Percentiles rank a stretch among this genome's conserved stretches.
Evolutionary conservation across 1,140 invertebrate genomes (phyloP).

Genomic region (Aphaenogaster rudis): DNA sequence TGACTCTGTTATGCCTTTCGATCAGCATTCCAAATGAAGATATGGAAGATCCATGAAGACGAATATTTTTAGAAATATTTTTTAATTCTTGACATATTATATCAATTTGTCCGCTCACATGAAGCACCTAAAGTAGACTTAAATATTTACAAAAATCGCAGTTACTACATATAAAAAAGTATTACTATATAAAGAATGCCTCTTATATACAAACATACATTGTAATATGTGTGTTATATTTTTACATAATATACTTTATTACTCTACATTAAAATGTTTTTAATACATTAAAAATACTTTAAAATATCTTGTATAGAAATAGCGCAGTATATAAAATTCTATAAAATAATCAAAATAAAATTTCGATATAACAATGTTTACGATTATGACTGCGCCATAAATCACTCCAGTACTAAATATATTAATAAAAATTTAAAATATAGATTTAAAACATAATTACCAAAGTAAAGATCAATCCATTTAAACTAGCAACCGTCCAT

Average conservation of each 20-base stretch:
- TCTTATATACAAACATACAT: no score
- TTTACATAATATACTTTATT: no score
- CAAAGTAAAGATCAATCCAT: slow-evolving; percentile 15
- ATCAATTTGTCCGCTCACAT: slow-evolving; percentile 65
- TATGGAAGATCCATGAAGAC: not conserved
- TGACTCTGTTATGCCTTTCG: slow-evolving; percentile 40
- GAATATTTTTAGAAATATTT: not conserved
- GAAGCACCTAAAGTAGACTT: slow-evolving; percentile 56
- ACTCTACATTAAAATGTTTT: no score
- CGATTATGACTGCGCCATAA: not conserved
- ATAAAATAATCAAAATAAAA: not conserved
- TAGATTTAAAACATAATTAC: slow-evolving; percentile 2
- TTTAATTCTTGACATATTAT: slow-evolving; percentile 44
- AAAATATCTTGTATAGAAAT: no score
- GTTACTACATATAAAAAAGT: not conserved
- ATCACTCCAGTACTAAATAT: not conserved
- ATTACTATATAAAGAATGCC: no score
- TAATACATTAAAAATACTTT: no score
- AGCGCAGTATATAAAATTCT: no score
- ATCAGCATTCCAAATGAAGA: not conserved
- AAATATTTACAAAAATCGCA: not conserved
- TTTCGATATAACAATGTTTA: not conserved
- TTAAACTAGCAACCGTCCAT: not conserved
- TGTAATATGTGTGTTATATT: no score
- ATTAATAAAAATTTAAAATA: not conserved